These are phyloP conservation scores for Illadopsis cleaveri DNA, from an alignment of 2,113 vertebrate genomes.

Conservation along the genomic window DNA sequence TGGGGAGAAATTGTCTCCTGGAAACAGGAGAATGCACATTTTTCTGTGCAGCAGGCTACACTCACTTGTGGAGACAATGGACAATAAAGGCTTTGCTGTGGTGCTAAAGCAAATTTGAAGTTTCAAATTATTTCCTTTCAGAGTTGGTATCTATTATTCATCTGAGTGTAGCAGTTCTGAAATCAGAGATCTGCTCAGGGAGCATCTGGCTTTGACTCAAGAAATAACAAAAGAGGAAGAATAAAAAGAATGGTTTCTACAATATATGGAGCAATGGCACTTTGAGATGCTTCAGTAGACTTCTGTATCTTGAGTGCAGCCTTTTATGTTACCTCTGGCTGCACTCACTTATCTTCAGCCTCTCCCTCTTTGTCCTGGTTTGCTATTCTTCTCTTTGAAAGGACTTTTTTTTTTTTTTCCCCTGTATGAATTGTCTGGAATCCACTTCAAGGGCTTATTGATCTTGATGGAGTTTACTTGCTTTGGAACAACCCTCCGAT, in stretches of 20 bases:
- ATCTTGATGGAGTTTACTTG: background rate
- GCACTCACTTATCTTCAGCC: background rate
- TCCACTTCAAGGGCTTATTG: background rate
- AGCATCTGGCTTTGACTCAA: background rate
- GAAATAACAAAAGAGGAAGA: background rate
- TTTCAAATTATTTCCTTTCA: background rate
- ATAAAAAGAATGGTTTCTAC: background rate
- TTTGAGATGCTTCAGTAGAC: slow-evolving; percentile 1
- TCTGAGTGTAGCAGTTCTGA: background rate
- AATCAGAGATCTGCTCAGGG: background rate
- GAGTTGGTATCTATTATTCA: background rate
- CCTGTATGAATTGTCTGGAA: background rate
- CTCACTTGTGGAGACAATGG: background rate
- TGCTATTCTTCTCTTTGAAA: background rate
- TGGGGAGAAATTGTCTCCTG: background rate
- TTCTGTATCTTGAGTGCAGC: background rate
- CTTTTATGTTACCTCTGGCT: slow-evolving; percentile 1
- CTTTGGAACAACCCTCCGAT: background rate
- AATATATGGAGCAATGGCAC: background rate
- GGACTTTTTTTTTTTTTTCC: background rate
- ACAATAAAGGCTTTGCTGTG: background rate
- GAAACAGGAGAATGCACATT: background rate
- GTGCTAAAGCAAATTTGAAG: background rate
- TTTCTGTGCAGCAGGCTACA: background rate
- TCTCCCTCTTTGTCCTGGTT: background rate